These are phyloP conservation scores for Brachystomella parvula DNA, from an alignment of 1,140 invertebrate genomes.

Conservation along the genomic window DNA sequence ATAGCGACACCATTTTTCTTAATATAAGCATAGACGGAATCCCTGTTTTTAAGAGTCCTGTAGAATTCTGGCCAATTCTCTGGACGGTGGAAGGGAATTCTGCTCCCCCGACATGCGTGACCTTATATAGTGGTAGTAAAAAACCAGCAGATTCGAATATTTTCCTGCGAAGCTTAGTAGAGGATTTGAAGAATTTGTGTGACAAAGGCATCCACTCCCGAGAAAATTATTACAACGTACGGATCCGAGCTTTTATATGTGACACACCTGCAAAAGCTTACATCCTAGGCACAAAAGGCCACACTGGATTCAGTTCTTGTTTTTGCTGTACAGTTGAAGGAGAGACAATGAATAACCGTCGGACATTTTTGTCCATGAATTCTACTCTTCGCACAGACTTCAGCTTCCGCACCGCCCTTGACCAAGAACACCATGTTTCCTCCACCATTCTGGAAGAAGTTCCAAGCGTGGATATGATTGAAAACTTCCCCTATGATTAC, in stretches of 20 bases:
- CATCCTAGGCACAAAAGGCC: constrained; percentile 38
- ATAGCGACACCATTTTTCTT: not conserved
- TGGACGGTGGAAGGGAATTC: not conserved
- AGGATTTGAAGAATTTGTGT: constrained; percentile 26
- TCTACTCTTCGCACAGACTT: not conserved
- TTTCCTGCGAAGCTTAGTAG: constrained; percentile 38
- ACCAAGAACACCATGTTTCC: not conserved
- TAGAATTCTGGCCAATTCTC: constrained; percentile 30
- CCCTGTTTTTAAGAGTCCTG: constrained; percentile 16
- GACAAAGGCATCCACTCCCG: constrained; percentile 24
- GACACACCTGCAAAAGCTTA: constrained; percentile 41
- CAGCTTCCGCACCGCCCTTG: not conserved
- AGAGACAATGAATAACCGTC: not conserved
- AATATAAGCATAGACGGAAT: constrained; percentile 29
- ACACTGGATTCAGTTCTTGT: constrained; percentile 40
- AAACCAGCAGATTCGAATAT: constrained; percentile 19
- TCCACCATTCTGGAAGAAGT: not conserved
- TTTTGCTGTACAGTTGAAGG: constrained; percentile 35
- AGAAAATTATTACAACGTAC: constrained; percentile 19
- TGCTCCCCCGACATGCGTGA: not conserved
- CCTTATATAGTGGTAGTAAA: constrained; percentile 13
- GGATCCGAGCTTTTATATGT: constrained; percentile 37
- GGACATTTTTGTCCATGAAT: not conserved
- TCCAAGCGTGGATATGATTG: constrained; percentile 37
- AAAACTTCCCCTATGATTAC: constrained; percentile 42